Evolutionary conservation across 2,888 invertebrate genomes (phyloP), one percentile per base, ranked within the genome.

Genomic region (Macrosoma leucophasiata): DNA sequence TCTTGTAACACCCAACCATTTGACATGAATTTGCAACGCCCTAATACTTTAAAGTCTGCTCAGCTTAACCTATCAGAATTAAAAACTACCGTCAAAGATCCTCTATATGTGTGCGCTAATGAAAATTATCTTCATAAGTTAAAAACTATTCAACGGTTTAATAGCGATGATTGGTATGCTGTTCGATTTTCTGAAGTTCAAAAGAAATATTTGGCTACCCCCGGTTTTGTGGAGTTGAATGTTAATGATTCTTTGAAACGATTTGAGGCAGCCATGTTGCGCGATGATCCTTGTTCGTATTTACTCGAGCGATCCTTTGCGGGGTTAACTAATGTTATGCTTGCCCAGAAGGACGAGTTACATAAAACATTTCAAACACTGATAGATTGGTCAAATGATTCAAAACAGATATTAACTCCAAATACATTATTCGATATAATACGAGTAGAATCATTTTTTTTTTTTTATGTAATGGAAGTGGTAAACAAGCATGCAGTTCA

Each of bases 201-300:
- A 15, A 36, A 39, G 19, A 39, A 39, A 32, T 39, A 32, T 29
- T 32, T 32, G 18, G 33, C 25, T 22, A 32, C 32, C 11, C 22
- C 32, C 10, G 35, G 32, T 15, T 36, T 39, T 18, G 17, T 39
- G 3, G 32, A 36, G 10, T 22, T 34, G 3, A 15, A 8, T 7
- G 28, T 33, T 7, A 25, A 33, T 20, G 33, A 33, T 11, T 12
- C 12, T 4, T 31, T 31, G n/a, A 36, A 36, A 12, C 13, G 22
- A 13, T 36, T 26, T 10, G 27, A 36, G 27, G 15, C 30, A 1
- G 10, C 26, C 2, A 23, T 36, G 28, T 14, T 30, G 19, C 9
- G 23, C 9, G 38, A 39, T 9, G 34, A 34, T 12, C 15, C 29
- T n/a, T 27, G 33, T 17, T 33, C 25, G 8, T 36, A 33, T 19